phyloP scores from a whole-genome alignment of 2,888 invertebrate species.

The Agriopis leucophaearia region DNA sequence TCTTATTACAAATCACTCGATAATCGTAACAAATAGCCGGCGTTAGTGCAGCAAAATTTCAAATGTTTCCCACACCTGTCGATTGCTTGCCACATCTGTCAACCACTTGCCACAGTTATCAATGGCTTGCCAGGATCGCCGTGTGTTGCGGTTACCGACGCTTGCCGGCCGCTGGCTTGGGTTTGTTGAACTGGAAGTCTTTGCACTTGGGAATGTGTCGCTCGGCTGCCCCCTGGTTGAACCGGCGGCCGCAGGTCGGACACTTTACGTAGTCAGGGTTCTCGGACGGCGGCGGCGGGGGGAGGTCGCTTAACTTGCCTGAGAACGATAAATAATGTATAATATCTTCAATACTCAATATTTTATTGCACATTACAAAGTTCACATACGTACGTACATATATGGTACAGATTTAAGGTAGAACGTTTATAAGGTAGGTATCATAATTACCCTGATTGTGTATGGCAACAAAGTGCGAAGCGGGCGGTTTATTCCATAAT shows the following conservation, averaged over 20 bases:
- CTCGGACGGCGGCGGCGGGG: conserved; percentile 95
- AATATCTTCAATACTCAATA: neutral
- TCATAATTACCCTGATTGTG: too few species aligned
- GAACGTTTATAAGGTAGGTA: too few species aligned
- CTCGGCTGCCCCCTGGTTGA: conserved; percentile 94
- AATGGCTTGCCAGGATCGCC: neutral
- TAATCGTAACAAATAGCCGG: conserved; percentile 17
- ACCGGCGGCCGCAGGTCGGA: conserved; percentile 94
- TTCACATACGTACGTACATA: too few species aligned
- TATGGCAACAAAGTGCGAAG: too few species aligned
- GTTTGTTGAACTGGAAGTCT: conserved; percentile 92
- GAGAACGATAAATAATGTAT: conserved; percentile 38
- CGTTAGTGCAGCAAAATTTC: neutral
- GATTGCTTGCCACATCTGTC: conserved; percentile 8
- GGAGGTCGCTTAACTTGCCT: conserved; percentile 93
- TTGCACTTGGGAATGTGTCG: conserved; percentile 97
- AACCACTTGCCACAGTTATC: conserved; percentile 5
- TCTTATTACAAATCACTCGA: conserved; percentile 7
- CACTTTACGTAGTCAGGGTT: conserved; percentile 96
- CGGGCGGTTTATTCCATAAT: too few species aligned
- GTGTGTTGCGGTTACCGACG: conserved; percentile 63
- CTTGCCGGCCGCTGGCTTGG: conserved; percentile 74
- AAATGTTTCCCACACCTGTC: conserved; percentile 4
- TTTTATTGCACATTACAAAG: too few species aligned
- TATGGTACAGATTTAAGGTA: too few species aligned